Evolutionary conservation across 2,797 vertebrate species (phyloP).

Genomic region (Ambastaia sidthimunki): DNA sequence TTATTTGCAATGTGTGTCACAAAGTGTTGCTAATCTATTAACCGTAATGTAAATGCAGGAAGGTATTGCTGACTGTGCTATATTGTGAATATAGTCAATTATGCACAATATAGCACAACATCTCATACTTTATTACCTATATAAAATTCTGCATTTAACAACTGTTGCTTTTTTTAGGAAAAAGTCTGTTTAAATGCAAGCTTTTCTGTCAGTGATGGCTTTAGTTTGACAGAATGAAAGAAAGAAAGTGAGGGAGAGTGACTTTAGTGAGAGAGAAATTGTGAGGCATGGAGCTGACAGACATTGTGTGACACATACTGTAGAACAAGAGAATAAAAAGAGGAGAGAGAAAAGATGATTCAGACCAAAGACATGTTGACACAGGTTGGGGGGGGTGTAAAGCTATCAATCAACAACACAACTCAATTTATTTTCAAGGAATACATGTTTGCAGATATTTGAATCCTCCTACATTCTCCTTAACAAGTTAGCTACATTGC

Average conservation of each 20-base stretch:
- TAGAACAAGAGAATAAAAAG: background rate
- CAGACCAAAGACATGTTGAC: conserved; percentile 5
- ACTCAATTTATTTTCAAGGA: background rate
- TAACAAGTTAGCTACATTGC: too few species aligned
- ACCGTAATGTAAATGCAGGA: background rate
- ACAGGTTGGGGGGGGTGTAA: background rate
- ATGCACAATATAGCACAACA: background rate
- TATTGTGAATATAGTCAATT: background rate
- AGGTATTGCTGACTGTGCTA: background rate
- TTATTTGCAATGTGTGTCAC: too few species aligned
- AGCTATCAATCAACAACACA: background rate
- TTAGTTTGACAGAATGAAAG: conserved; percentile 6
- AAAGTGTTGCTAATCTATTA: background rate
- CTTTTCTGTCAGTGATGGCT: background rate
- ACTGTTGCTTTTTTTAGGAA: too few species aligned
- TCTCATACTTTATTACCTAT: background rate
- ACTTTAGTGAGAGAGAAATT: background rate
- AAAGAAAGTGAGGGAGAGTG: background rate
- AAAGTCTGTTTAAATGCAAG: too few species aligned
- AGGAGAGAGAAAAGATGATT: background rate
- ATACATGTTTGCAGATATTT: background rate
- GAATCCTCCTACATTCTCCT: background rate
- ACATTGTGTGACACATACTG: conserved; percentile 14
- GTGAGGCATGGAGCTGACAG: conserved; percentile 2
- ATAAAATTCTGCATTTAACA: background rate